Conservation (phyloP, 2,113 vertebrate genomes). For the Apus apus region DNA sequence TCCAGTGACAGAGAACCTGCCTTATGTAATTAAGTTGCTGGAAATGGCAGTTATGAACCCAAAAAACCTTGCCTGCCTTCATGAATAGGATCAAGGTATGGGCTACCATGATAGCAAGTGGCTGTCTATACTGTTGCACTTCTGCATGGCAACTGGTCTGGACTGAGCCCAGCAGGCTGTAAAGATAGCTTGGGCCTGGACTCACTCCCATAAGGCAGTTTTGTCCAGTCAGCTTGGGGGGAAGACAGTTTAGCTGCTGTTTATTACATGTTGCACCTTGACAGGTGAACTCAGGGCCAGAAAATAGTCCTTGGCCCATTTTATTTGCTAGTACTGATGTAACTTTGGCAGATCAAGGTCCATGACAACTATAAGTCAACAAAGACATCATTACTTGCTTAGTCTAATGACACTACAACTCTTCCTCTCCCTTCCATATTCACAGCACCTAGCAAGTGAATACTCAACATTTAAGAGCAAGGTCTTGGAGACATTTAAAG, state of each 20-base stretch:
- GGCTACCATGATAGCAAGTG: background rate
- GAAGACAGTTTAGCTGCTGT: background rate
- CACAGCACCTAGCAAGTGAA: background rate
- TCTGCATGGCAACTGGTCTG: background rate
- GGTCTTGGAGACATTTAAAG: background rate
- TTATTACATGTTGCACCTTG: background rate
- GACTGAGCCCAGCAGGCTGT: background rate
- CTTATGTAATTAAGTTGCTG: background rate
- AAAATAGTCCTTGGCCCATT: background rate
- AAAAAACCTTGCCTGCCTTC: background rate
- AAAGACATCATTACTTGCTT: background rate
- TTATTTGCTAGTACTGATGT: background rate
- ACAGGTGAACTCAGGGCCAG: background rate
- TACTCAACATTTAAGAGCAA: background rate
- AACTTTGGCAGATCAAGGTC: background rate
- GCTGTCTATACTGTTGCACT: background rate
- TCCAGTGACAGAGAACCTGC: background rate
- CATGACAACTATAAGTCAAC: background rate
- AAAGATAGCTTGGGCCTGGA: background rate
- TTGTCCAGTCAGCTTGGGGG: background rate
- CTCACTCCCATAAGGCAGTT: background rate
- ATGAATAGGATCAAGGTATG: background rate
- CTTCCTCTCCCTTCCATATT: background rate
- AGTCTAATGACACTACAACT: background rate
- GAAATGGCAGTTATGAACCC: background rate